phyloP scores from a whole-genome alignment of 2,888 invertebrate species.

The Lithophane semibrunnea region DNA sequence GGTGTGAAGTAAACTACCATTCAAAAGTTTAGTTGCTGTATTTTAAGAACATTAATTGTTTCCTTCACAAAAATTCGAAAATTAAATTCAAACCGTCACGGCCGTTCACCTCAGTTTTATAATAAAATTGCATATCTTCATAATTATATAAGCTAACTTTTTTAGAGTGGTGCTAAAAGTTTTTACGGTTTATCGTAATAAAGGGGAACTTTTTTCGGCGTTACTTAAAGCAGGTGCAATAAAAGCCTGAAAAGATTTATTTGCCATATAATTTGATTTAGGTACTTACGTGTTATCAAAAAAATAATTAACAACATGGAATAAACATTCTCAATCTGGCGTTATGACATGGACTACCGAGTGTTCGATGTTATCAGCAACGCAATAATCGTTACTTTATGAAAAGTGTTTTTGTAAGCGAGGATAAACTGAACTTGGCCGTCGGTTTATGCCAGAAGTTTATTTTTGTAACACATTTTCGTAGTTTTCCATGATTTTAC shows the following conservation, averaged over 20 bases:
- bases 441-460: constrained; percentile 16
- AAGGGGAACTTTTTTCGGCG: constrained; percentile 35
- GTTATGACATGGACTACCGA: constrained; percentile 25
- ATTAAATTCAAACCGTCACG: constrained; percentile 15
- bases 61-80: constrained; percentile 15
- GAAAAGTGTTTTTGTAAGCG: constrained; percentile 39
- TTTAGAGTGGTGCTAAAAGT: constrained; percentile 55
- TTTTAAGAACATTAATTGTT: constrained; percentile 19
- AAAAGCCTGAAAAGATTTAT: constrained; percentile 55
- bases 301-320: constrained; percentile 28
- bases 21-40: background rate
- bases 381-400: constrained; percentile 34
- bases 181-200: constrained; percentile 49
- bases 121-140: constrained; percentile 57
- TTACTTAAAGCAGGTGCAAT: constrained; percentile 42
- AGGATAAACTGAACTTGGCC: constrained; percentile 24
- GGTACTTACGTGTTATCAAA: background rate
- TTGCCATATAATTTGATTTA: constrained; percentile 36
- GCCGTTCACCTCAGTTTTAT: constrained; percentile 53
- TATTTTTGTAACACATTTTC: constrained; percentile 41
- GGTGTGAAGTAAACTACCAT: background rate
- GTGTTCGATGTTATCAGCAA: constrained; percentile 39
- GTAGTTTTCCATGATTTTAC: constrained; percentile 48
- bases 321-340: constrained; percentile 12
- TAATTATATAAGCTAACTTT: constrained; percentile 47